A percentile compares a stretch with the other conserved stretches of the same genome.
Evolutionary conservation across 2,888 invertebrate genomes (phyloP).

Genomic region (Cephus runcator): DNA sequence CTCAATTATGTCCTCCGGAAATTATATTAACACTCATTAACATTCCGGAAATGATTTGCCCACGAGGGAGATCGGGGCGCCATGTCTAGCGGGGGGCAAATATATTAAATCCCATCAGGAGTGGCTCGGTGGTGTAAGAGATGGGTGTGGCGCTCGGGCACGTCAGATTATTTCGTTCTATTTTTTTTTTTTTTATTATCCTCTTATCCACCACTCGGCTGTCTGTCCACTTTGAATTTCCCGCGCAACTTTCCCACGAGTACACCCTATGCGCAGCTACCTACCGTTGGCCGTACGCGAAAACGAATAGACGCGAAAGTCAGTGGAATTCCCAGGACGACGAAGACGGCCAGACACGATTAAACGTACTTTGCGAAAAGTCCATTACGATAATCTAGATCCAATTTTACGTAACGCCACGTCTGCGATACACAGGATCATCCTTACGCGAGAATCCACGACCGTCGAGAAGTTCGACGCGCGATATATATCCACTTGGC

Average conservation of each 20-base stretch:
- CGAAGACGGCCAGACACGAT: slow-evolving; percentile 5
- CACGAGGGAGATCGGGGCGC: slow-evolving; percentile 5
- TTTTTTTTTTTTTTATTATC: not conserved
- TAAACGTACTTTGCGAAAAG: slow-evolving; percentile 10
- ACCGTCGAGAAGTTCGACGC: not conserved
- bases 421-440: not conserved
- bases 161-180: not conserved
- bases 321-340: not conserved
- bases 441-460: not conserved
- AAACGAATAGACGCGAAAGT: not conserved
- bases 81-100: not conserved
- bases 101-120: not conserved
- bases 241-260: not conserved
- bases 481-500: no score
- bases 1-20: slow-evolving; percentile 38
- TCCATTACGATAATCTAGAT: slow-evolving; percentile 21
- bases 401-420: slow-evolving; percentile 12
- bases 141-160: not conserved
- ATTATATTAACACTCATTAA: slow-evolving; percentile 46
- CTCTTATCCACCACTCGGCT: not conserved
- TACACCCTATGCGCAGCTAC: no score
- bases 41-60: slow-evolving; percentile 42
- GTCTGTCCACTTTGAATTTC: not conserved
- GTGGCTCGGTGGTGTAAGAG: not conserved
- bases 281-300: not conserved